These are phyloP conservation scores for Lumbricus terrestris DNA, from an alignment of 2,888 invertebrate genomes.

Conservation along the genomic window DNA sequence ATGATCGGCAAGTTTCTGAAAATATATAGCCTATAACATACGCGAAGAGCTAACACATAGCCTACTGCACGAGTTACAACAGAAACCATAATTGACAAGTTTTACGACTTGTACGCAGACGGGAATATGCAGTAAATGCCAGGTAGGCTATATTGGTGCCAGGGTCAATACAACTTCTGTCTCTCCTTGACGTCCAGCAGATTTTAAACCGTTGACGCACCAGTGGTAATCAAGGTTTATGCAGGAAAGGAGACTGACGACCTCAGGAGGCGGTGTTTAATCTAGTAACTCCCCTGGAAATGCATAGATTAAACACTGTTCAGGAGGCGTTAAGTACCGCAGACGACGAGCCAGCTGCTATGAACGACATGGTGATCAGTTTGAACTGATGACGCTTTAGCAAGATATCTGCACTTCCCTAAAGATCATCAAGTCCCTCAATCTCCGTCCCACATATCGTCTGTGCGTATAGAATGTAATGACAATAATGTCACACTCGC, in stretches of 20 bases:
- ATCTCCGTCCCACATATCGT: not conserved
- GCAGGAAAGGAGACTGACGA: not conserved
- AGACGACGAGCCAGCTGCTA: not conserved
- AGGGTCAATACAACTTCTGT: not conserved
- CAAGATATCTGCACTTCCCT: not conserved
- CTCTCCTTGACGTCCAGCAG: not conserved
- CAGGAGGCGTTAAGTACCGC: not conserved
- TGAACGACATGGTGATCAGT: not conserved
- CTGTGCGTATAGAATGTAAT: not conserved
- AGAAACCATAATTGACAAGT: not conserved
- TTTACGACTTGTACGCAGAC: not conserved
- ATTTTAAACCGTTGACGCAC: not conserved
- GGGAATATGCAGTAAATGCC: not conserved
- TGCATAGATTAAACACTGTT: no score
- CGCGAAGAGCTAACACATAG: not conserved
- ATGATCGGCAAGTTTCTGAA: no score
- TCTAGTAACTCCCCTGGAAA: no score
- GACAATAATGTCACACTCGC: not conserved
- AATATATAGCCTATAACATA: no score
- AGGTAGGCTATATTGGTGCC: not conserved
- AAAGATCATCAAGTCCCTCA: not conserved
- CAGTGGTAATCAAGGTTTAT: not conserved
- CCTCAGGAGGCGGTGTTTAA: not conserved
- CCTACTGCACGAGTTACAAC: no score
- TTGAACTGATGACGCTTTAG: not conserved